These are phyloP conservation scores for Euwallacea similis DNA, from an alignment of 1,140 invertebrate species.

Conservation along the genomic window DNA sequence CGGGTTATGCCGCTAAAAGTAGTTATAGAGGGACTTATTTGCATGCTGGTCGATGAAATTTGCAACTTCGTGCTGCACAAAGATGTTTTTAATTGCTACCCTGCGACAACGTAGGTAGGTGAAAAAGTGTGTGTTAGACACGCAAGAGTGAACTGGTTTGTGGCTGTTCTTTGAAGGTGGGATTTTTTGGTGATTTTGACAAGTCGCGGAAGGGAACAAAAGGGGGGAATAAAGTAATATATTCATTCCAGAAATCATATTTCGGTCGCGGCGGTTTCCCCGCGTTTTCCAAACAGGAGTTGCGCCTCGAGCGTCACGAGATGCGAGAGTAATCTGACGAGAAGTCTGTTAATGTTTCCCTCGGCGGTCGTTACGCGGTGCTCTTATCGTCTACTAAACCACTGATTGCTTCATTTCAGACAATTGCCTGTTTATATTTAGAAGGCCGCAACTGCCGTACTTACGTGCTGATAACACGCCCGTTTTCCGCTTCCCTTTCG, in stretches of 20 bases:
- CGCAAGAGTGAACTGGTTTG: no score
- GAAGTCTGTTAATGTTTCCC: conserved; percentile 56
- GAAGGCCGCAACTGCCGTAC: conserved; percentile 50
- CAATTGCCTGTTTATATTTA: conserved; percentile 57
- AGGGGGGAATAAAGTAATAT: conserved; percentile 27
- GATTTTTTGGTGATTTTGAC: neutral
- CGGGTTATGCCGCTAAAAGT: no score
- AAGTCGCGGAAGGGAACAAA: neutral
- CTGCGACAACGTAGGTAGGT: conserved; percentile 10
- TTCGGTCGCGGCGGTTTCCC: conserved; percentile 20
- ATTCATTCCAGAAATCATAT: conserved; percentile 37
- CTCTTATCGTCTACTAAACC: conserved; percentile 55
- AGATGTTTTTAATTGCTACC: conserved; percentile 19
- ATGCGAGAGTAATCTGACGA: conserved; percentile 56
- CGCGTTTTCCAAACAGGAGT: conserved; percentile 15
- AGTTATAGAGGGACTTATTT: no score
- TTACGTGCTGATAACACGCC: conserved; percentile 34
- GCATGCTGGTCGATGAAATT: no score
- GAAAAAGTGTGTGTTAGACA: neutral
- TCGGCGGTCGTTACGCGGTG: conserved; percentile 53
- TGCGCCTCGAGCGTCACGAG: conserved; percentile 40
- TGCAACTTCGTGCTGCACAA: conserved; percentile 19
- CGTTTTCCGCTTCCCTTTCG: conserved; percentile 31
- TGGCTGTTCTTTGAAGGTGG: no score
- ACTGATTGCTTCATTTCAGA: conserved; percentile 57